Evolutionary conservation across 2,888 invertebrate species (phyloP).

Genomic region (Eurytoma adleriae): DNA sequence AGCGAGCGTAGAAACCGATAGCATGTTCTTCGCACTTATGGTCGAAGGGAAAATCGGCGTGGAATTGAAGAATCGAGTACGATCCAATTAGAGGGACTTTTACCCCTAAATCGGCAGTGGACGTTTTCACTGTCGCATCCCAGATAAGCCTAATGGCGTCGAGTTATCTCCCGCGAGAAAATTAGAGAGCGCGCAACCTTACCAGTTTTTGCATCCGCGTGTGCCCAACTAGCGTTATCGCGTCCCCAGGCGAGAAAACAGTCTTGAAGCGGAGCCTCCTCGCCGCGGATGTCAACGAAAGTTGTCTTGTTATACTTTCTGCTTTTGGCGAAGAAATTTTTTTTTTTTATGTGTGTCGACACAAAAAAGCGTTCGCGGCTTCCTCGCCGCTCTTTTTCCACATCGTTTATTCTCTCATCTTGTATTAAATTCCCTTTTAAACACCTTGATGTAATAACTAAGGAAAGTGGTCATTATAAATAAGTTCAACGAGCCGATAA

Average conservation of each 20-base stretch:
- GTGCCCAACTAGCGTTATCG: no score
- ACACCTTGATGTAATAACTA: no score
- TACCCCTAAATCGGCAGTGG: neutral
- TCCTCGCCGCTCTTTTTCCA: no score
- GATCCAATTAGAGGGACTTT: neutral
- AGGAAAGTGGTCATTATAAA: no score
- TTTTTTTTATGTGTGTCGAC: neutral
- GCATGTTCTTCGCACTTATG: no score
- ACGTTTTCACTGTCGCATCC: constrained; percentile 9
- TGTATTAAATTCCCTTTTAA: no score
- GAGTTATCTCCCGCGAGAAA: constrained; percentile 11
- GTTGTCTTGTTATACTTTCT: constrained; percentile 53
- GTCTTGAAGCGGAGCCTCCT: constrained; percentile 2
- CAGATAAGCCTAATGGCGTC: neutral
- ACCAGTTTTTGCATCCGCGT: constrained; percentile 5
- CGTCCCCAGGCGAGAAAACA: neutral
- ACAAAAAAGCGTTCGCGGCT: no score
- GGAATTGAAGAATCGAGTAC: no score
- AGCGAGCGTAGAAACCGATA: neutral
- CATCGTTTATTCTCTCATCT: no score
- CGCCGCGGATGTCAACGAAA: constrained; percentile 35
- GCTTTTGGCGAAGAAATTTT: constrained; percentile 29
- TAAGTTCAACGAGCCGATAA: no score
- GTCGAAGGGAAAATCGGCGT: no score
- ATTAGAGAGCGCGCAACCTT: constrained; percentile 36